These are phyloP conservation scores for Drosophila prolongata DNA, from an alignment of 2,888 invertebrate genomes.

Conservation along the genomic window DNA sequence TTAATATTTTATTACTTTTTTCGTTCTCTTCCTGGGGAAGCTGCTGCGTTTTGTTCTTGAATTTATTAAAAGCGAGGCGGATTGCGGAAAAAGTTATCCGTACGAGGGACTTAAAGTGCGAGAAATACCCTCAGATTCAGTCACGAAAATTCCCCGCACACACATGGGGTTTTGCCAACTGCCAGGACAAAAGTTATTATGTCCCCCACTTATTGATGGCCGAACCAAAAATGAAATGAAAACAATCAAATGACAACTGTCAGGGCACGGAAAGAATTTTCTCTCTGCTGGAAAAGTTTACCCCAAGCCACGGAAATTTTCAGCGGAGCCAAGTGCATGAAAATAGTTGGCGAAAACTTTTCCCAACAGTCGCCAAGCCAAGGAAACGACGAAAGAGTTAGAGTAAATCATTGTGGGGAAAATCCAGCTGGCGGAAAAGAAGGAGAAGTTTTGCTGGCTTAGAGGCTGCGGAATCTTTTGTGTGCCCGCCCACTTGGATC, in stretches of 20 bases:
- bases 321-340: constrained; percentile 40
- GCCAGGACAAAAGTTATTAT: constrained; percentile 29
- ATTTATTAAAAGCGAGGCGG: constrained; percentile 68
- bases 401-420: constrained; percentile 38
- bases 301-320: constrained; percentile 13
- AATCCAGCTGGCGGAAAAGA: constrained; percentile 37
- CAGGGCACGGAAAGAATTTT: constrained; percentile 37
- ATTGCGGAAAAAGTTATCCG: constrained; percentile 13
- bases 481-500: constrained; percentile 8
- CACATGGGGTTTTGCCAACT: not conserved
- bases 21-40: constrained; percentile 13
- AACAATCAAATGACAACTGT: constrained; percentile 78
- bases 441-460: constrained; percentile 19
- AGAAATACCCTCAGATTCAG: constrained; percentile 2
- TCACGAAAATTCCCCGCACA: not conserved
- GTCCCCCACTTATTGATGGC: constrained; percentile 67
- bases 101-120: constrained; percentile 8
- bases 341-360: constrained; percentile 50
- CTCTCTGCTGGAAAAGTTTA: constrained; percentile 43
- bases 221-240: constrained; percentile 69
- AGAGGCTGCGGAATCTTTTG: constrained; percentile 34
- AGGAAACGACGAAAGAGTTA: constrained; percentile 28
- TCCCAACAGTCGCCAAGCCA: constrained; percentile 13
- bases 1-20: constrained; percentile 81
- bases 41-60: constrained; percentile 53